Evolutionary conservation across 2,797 vertebrate species (phyloP), one percentile per base, ranked within the genome.

Genomic region (Phoxinus dragarum): DNA sequence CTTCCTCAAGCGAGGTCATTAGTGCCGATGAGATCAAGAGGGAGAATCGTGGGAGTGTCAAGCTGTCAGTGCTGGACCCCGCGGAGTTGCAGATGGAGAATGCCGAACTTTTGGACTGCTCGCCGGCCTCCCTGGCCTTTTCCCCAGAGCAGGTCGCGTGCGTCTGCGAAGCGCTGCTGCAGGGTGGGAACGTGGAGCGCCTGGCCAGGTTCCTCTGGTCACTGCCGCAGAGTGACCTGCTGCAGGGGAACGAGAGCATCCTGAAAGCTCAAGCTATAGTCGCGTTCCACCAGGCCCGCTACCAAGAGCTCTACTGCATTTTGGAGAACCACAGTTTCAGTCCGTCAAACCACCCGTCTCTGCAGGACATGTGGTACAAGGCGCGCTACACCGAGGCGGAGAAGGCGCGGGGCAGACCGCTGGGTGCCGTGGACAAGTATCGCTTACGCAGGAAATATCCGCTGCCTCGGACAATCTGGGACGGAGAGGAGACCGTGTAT

Each of bases 341-440:
- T 86, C 94, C 97, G 83, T 95, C 96, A 91, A 98, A 97, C 96
- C 98, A 99, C 96, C 95, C 97, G 87, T 96, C 97, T 75, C 96
- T 99, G 89, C 98, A 99, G 94, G 98, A 98, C 90, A 96, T 99
- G 76, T 99, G 98, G 98, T 99, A 99, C 96, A 97, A 98, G 91
- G 98, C 98, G 91, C 97, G 98, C 75, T 99, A 99, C 92, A 97
- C 95, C 90, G 98, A 99, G 94, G 98, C 98, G 90, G 98, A 99
- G 95, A 96, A 98, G 92, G 97, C 97, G 92, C 96, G 98, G 89
- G 98, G 98, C 85, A 97, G 98, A 95, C 96, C 98, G 82, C 93
- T 99, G 94, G 98, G 98, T 89, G 98, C 98, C 40, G 98, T 99
- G 95, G 98, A 99, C 96, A 99, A 99, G 95, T 99, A 99, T 94